phyloP scores from a whole-genome alignment of 2,888 invertebrate species.

The Parnassius mnemosyne region DNA sequence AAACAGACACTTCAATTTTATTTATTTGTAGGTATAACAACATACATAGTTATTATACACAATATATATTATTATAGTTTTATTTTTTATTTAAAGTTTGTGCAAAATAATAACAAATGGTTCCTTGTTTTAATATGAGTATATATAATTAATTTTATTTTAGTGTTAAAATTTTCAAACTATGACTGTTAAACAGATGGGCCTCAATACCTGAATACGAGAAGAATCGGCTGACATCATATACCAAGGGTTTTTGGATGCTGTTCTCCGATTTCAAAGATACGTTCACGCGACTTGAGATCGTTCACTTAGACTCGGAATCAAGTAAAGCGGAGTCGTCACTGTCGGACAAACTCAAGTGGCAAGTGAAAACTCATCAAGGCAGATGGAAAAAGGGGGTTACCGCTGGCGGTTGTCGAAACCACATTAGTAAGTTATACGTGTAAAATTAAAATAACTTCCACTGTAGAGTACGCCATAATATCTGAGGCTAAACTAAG shows the following conservation, averaged over 20 bases:
- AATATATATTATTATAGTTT: background rate
- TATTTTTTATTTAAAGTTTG: background rate
- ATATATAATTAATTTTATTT: no score
- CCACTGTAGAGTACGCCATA: background rate
- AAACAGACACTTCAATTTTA: no score
- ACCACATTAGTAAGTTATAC: slow-evolving; percentile 84
- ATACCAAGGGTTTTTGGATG: slow-evolving; percentile 91
- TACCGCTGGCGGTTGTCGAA: slow-evolving; percentile 93
- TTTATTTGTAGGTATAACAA: no score
- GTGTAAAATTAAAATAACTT: no score
- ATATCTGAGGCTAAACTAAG: background rate
- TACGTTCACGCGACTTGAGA: slow-evolving; percentile 90
- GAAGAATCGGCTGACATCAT: slow-evolving; percentile 84
- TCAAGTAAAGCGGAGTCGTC: slow-evolving; percentile 92
- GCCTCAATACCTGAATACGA: slow-evolving; percentile 87
- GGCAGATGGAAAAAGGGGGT: slow-evolving; percentile 93
- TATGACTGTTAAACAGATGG: slow-evolving; percentile 73
- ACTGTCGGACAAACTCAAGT: slow-evolving; percentile 86
- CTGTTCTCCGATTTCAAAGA: slow-evolving; percentile 90
- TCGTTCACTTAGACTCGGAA: slow-evolving; percentile 92
- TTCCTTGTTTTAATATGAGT: background rate
- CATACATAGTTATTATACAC: no score
- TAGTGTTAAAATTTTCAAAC: background rate
- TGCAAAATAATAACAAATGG: background rate
- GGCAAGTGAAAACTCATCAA: slow-evolving; percentile 93